Evolutionary conservation across 2,797 vertebrate species (phyloP).

Genomic region (Diglossa cyanea): DNA sequence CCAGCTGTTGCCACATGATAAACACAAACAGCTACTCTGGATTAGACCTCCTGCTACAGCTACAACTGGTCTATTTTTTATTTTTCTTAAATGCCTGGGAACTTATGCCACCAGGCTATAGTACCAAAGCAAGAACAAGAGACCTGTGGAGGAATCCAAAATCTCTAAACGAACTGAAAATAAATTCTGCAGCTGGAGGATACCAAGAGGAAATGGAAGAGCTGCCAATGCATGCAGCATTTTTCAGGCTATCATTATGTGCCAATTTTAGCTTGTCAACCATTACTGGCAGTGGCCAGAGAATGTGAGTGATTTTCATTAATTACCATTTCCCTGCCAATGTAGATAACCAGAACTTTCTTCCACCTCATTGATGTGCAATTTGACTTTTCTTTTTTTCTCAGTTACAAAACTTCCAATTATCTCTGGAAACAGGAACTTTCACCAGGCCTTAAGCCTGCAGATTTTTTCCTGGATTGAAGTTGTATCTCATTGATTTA

Average conservation of each 20-base stretch:
- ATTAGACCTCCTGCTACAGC: background rate
- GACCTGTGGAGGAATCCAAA: background rate
- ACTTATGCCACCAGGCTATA: background rate
- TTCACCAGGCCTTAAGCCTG: background rate
- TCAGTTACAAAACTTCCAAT: background rate
- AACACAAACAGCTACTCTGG: background rate
- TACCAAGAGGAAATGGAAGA: background rate
- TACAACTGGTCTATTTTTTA: background rate
- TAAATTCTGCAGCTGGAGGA: conserved; percentile 10
- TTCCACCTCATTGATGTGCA: background rate
- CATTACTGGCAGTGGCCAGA: conserved; percentile 14
- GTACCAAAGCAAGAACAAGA: background rate
- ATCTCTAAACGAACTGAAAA: conserved; percentile 18
- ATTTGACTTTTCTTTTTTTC: background rate
- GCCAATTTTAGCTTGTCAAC: conserved; percentile 43
- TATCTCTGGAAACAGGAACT: background rate
- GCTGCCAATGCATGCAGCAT: conserved; percentile 18
- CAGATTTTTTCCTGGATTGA: background rate
- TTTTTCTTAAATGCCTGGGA: background rate
- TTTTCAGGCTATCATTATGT: background rate
- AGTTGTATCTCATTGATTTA: background rate
- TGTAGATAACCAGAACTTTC: conserved; percentile 34
- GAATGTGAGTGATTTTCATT: conserved; percentile 29
- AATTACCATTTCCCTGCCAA: conserved; percentile 42
- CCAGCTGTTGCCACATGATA: conserved; percentile 1